These are phyloP conservation scores for Probosciger aterrimus DNA, from an alignment of 2,113 vertebrate species.

Conservation along the genomic window DNA sequence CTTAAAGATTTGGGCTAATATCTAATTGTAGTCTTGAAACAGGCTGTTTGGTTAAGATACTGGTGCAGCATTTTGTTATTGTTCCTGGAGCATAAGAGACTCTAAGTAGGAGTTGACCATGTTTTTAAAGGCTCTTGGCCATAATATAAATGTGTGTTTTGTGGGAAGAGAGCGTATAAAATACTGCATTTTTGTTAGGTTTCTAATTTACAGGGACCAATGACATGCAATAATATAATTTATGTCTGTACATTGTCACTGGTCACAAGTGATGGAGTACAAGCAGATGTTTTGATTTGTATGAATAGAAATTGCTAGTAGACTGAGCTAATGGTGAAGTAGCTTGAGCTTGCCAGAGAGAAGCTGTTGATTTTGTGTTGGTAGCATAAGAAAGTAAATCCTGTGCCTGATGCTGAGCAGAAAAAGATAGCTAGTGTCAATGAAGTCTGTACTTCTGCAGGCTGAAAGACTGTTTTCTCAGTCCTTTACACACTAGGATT, in stretches of 20 bases:
- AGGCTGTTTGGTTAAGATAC: background rate
- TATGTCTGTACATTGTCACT: background rate
- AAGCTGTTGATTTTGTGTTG: background rate
- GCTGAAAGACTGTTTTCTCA: background rate
- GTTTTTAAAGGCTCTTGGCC: background rate
- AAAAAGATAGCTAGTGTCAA: background rate
- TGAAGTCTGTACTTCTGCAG: background rate
- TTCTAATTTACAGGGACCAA: constrained; percentile 1
- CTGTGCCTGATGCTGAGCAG: background rate
- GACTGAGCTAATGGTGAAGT: background rate
- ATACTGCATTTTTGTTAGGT: constrained; percentile 1
- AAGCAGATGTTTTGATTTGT: constrained; percentile 10
- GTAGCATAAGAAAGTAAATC: background rate
- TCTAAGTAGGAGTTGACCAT: constrained; percentile 25
- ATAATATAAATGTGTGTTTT: background rate
- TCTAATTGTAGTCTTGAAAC: background rate
- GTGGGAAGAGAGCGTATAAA: background rate
- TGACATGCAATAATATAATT: constrained; percentile 2
- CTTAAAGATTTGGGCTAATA: background rate
- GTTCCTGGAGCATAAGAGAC: background rate
- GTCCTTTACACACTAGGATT: background rate
- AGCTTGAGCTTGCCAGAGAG: background rate
- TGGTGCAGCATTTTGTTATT: background rate
- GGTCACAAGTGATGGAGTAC: background rate
- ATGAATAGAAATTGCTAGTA: background rate